phyloP scores from a whole-genome alignment of 2,113 vertebrate species.

The Noturus placidus region DNA sequence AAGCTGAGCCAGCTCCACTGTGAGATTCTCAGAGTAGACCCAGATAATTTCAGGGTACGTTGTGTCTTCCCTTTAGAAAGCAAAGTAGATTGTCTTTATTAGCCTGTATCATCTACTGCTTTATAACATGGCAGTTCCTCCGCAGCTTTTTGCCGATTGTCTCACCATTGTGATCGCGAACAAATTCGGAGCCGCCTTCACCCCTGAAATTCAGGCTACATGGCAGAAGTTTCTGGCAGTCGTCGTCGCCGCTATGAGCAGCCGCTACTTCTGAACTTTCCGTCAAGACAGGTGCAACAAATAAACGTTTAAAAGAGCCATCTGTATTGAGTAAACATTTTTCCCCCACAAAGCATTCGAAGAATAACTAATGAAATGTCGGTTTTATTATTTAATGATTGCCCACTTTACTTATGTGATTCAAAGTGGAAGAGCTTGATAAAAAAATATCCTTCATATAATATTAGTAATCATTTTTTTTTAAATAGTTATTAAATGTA shows the following conservation, averaged over 20 bases:
- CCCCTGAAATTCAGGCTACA: constrained; percentile 58
- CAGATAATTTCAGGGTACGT: constrained; percentile 83
- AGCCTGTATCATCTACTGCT: background rate
- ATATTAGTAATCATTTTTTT: background rate
- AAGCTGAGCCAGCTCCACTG: constrained; percentile 77
- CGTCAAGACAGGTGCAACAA: background rate
- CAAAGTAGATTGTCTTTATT: background rate
- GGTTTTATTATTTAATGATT: background rate
- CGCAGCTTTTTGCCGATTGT: constrained; percentile 51
- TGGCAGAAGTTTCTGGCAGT: constrained; percentile 73
- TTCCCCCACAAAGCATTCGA: background rate
- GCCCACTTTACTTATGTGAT: background rate
- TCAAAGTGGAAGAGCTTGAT: background rate
- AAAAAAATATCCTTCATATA: background rate
- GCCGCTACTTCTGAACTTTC: constrained; percentile 67
- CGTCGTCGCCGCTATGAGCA: constrained; percentile 69
- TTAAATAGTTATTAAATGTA: background rate
- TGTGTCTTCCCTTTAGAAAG: background rate
- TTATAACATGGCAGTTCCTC: background rate
- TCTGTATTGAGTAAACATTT: background rate
- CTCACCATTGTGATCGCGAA: constrained; percentile 48
- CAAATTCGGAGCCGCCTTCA: constrained; percentile 58
- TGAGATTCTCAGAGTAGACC: constrained; percentile 80
- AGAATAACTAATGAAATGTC: background rate
- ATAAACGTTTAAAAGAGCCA: background rate